These are phyloP conservation scores for Anableps anableps DNA, from an alignment of 2,797 vertebrate genomes.

Conservation along the genomic window DNA sequence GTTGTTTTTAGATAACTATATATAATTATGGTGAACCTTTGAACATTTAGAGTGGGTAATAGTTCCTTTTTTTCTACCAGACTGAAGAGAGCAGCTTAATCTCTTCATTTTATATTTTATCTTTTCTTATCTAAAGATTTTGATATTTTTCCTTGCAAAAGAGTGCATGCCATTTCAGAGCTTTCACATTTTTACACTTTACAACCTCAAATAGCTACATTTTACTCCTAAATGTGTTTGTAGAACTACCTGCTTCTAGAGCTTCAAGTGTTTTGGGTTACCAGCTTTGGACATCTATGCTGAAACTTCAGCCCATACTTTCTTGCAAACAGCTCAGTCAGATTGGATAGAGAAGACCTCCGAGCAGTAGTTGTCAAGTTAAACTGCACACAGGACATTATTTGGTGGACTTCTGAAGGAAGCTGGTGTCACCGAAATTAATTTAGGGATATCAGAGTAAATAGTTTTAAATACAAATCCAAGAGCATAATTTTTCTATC, in stretches of 20 bases:
- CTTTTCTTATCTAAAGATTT: too few relatives aligned
- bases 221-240: background rate
- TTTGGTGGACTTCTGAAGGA: too few relatives aligned
- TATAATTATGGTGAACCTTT: background rate
- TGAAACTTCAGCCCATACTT: background rate
- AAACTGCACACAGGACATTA: background rate
- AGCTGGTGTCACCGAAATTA: background rate
- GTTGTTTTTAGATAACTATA: background rate
- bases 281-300: background rate
- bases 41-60: background rate
- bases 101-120: too few relatives aligned
- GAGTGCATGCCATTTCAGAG: background rate
- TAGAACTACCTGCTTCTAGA: background rate
- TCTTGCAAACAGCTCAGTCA: background rate
- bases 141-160: background rate
- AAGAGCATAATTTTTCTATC: too few relatives aligned
- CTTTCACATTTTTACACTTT: background rate
- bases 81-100: too few relatives aligned
- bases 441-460: background rate
- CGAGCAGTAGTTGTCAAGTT: too few relatives aligned
- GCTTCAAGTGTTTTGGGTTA: background rate
- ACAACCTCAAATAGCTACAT: background rate
- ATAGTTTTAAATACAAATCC: too few relatives aligned
- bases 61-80: background rate
- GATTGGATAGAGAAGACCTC: background rate